Evolutionary conservation across 2,888 invertebrate genomes (phyloP), one percentile per base, ranked within the genome.

Genomic region (Drosophila austrosaltans): DNA sequence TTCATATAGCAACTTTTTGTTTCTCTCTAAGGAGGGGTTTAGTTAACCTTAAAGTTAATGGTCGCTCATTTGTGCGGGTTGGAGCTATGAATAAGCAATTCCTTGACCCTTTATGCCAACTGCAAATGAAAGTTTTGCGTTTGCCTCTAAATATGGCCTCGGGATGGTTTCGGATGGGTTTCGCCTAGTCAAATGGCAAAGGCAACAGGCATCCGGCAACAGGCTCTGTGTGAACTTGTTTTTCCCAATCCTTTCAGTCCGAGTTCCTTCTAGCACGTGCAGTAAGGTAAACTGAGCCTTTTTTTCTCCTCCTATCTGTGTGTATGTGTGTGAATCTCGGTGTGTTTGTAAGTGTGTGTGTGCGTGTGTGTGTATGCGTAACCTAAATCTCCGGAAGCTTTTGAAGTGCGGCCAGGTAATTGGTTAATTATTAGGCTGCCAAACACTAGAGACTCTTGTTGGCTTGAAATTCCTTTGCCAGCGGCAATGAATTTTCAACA

Each of bases 41-140:
- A 22, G 20, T 12, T 22, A 39, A 39, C 22, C 39, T 32, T 57
- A 39, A 57, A 22, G 68, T 72, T 85, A 82, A 87, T 79, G 86
- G 71, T 22, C 76, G 76, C 81, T 79, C 86, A 82, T 79, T 82
- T 82, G 82, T 70, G 58, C 66, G 71, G 70, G 73, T 75, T 64
- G 86, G 76, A 78, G 83, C 81, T 81, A 82, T 86, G 83, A 83
- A 86, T 82, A 82, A 85, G 72, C 82, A 82, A 85, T 82, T 76
- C 66, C 57, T 75, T 40, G 58, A 39, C 68, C 57, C 74, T 61
- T 57, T 54, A 44, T 12, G 20, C 44, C 60, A 12, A 20, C 44
- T 75, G 70, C 53, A 64, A 76, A 67, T 77, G 78, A 79, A 75
- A 81, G 66, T 75, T 67, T 58, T 74, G 68, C 48, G 48, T 48